Percentiles rank a stretch among this genome's conserved stretches.
These are phyloP conservation scores for Tenrec ecaudatus DNA, from an alignment of 2,113 vertebrate species.

Conservation along the genomic window DNA sequence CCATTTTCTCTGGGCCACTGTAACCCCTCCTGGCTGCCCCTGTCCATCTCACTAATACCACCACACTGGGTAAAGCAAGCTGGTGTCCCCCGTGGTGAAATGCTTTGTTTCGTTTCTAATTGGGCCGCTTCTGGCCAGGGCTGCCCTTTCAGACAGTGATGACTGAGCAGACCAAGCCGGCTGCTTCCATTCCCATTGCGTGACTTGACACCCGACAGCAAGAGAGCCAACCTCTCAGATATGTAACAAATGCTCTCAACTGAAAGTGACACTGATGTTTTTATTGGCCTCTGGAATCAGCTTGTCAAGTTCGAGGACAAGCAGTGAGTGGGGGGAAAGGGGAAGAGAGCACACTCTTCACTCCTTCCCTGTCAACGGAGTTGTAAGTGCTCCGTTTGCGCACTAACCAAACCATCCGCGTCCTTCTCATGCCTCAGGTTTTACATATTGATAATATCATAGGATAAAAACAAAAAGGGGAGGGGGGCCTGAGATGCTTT, in stretches of 20 bases:
- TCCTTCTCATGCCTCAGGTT: constrained; percentile 57
- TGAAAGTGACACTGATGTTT: constrained; percentile 65
- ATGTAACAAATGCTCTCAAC: constrained; percentile 76
- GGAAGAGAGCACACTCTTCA: background rate
- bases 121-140: constrained; percentile 66
- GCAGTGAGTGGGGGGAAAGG: background rate
- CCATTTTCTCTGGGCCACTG: background rate
- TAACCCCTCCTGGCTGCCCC: background rate
- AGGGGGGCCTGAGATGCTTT: background rate
- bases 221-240: constrained; percentile 62
- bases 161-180: constrained; percentile 62
- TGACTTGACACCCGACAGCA: constrained; percentile 79
- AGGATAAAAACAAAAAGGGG: background rate
- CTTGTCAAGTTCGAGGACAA: constrained; percentile 61
- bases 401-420: constrained; percentile 78
- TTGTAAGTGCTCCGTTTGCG: constrained; percentile 59
- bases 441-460: constrained; percentile 59
- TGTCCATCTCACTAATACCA: constrained; percentile 48
- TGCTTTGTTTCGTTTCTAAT: constrained; percentile 81
- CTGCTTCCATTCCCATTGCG: constrained; percentile 42
- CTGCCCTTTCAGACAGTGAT: constrained; percentile 52
- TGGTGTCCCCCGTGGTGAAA: constrained; percentile 48
- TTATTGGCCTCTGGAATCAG: constrained; percentile 68
- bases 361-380: constrained; percentile 61
- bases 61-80: constrained; percentile 31